Conservation (phyloP, 2,113 vertebrate species). For the Periophthalmodon schlosseri region DNA sequence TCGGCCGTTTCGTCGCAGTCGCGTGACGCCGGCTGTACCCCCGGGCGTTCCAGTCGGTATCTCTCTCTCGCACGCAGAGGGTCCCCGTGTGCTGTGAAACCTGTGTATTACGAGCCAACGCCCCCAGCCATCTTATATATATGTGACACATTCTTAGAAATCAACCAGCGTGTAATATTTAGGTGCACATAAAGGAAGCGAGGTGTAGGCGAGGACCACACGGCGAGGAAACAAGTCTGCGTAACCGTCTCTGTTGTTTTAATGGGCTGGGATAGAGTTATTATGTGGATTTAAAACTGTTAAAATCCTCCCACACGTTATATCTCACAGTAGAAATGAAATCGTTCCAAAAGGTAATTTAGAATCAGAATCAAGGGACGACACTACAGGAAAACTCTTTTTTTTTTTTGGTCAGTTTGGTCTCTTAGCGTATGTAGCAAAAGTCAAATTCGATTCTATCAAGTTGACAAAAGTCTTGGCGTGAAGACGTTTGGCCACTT, state of each 20-base stretch:
- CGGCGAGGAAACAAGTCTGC: not conserved
- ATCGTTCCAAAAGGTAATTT: not conserved
- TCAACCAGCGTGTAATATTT: not conserved
- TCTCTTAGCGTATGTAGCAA: too few relatives aligned
- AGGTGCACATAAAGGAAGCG: not conserved
- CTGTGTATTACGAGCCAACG: slow-evolving; percentile 10
- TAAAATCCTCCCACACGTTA: not conserved
- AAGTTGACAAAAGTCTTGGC: too few relatives aligned
- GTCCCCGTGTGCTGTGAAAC: slow-evolving; percentile 17
- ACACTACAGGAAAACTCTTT: too few relatives aligned
- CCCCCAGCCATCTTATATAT: slow-evolving; percentile 12
- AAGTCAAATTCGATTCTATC: too few relatives aligned
- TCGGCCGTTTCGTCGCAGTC: slow-evolving; percentile 52
- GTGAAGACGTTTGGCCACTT: too few relatives aligned
- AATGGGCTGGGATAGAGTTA: not conserved
- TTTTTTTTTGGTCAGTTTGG: too few relatives aligned
- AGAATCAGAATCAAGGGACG: not conserved
- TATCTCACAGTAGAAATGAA: not conserved
- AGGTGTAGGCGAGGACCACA: not conserved
- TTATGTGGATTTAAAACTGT: not conserved
- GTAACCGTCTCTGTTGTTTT: not conserved
- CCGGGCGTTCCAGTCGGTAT: slow-evolving; percentile 24
- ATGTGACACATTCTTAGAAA: not conserved
- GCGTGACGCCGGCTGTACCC: slow-evolving; percentile 44
- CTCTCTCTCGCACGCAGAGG: slow-evolving; percentile 23